Percentiles rank a stretch among this genome's conserved stretches.
Conservation (phyloP, 2,113 vertebrate species). For the Malurus elegans region DNA sequence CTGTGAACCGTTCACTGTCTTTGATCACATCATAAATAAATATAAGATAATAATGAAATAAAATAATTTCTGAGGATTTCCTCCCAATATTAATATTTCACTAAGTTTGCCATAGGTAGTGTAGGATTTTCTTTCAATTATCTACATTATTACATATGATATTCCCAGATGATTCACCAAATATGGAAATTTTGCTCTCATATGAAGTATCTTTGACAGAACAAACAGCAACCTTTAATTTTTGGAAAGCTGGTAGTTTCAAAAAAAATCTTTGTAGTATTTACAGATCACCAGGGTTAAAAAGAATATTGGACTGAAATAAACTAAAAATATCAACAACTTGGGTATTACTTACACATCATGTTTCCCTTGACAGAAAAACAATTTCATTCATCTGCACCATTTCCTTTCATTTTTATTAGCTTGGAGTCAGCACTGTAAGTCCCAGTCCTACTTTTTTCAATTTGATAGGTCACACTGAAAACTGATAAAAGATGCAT, state of each 20-base stretch:
- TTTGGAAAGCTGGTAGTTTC: neutral
- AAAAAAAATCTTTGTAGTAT: neutral
- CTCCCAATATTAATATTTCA: neutral
- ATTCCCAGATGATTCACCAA: neutral
- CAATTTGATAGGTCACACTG: neutral
- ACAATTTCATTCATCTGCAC: neutral
- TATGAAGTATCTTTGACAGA: neutral
- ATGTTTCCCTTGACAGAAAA: neutral
- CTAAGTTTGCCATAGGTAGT: neutral
- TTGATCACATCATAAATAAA: neutral
- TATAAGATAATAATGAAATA: neutral
- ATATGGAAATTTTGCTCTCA: neutral
- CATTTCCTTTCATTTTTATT: slow-evolving; percentile 10
- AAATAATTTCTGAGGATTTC: neutral
- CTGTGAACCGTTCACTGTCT: neutral
- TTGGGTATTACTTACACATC: neutral
- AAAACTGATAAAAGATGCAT: slow-evolving; percentile 20
- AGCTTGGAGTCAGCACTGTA: neutral
- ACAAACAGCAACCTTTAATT: neutral
- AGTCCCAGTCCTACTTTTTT: neutral
- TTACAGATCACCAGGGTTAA: neutral
- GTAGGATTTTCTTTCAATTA: neutral
- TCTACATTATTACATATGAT: neutral
- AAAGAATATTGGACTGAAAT: neutral
- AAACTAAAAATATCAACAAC: slow-evolving; percentile 12